Base-by-base conservation (phyloP, 2,888 invertebrate genomes). In the Rhamphomyia laevipes region DNA sequence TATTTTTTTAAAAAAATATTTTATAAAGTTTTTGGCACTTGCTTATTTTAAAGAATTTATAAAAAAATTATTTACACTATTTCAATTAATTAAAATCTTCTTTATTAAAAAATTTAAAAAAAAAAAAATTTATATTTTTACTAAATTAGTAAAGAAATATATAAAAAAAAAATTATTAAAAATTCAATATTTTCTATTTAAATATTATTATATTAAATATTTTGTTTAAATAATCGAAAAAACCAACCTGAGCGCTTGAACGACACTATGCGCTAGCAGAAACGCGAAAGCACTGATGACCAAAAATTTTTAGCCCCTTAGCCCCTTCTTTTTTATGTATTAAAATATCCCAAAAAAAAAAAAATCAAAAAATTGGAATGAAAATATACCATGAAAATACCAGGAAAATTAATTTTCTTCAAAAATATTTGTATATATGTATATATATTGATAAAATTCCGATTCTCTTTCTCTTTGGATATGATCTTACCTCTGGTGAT, bases 221-320 rank as follows among this genome's bases (percentile, higher is more conserved):
- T 40, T 49, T 53, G 5, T 18, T n/a, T 13, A 47, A 49, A 35
- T 46, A 43, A 58, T 46, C 41, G n/a, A 41, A 47, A 41, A 53
- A 59, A 70, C 71, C 63, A 67, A 71, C 71, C 71, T 71, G 68
- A 70, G 70, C 69, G 70, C 68, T 68, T 64, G 64, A 66, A 69
- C 67, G 68, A 70, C 70, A 70, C 71, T 70, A 68, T 67, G 68
- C 71, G 67, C 67, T 67, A 70, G 66, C 67, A 69, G 69, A 70
- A 68, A 70, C 70, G 69, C 70, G 71, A 71, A 70, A 71, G 70
- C 71, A 71, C 71, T 71, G 71, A 70, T 66, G 63, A 65, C 62
- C 64, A 63, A 64, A 60, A 63, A 58, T 60, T 62, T 60, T 58
- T 59, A 61, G 59, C 62, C 63, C 63, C 67, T 61, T 66, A 63